Conservation (phyloP, 1,140 invertebrate genomes). For the Meloidogyne floridensis region DNA sequence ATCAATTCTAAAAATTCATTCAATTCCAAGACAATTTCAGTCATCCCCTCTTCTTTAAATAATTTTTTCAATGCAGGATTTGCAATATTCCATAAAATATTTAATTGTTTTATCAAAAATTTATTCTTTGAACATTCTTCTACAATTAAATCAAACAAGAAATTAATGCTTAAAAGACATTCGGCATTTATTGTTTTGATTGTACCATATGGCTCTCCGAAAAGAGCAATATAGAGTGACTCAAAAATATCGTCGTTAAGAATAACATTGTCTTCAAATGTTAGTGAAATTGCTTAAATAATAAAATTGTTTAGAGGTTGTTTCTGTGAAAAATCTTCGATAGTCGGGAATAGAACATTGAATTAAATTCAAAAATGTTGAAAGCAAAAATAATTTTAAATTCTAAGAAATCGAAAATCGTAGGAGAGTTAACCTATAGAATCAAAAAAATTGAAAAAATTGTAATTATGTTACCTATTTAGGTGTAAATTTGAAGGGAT, state of each 20-base stretch:
- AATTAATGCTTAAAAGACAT: neutral
- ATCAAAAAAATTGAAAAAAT: no score
- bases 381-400: no score
- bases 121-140: slow-evolving; percentile 2
- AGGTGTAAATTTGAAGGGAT: no score
- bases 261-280: neutral
- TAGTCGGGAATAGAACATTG: no score
- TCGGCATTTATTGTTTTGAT: neutral
- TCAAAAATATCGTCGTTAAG: neutral
- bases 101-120: neutral
- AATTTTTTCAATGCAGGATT: neutral
- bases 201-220: neutral
- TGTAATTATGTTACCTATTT: no score
- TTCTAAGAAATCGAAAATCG: no score
- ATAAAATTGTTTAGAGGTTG: no score
- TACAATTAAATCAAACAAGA: neutral
- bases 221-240: neutral
- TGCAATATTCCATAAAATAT: neutral
- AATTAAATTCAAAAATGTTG: no score
- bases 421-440: no score
- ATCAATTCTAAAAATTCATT: neutral
- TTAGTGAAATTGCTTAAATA: neutral
- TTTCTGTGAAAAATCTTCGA: no score
- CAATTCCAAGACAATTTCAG: neutral
- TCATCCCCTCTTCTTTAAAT: neutral